phyloP scores from a whole-genome alignment of 1,140 invertebrate species.

The Cherax destructor region DNA sequence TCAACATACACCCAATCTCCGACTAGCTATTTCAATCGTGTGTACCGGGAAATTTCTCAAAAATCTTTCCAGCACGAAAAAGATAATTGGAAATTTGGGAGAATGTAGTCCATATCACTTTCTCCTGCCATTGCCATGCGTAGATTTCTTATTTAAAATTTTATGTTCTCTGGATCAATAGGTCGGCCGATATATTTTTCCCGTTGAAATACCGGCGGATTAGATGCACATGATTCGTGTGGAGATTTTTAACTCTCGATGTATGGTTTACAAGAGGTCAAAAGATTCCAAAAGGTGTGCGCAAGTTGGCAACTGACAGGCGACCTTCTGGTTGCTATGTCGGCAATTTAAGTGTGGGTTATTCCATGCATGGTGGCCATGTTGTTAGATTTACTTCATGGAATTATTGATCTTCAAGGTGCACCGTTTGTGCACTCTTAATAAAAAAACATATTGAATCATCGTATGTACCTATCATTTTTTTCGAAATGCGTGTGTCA shows the following conservation, averaged over 20 bases:
- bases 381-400: no score
- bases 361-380: no score
- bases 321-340: not conserved
- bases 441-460: no score
- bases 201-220: not conserved
- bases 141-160: slow-evolving; percentile 21
- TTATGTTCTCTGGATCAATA: not conserved
- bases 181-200: not conserved
- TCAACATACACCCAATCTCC: no score
- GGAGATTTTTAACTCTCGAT: no score
- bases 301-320: not conserved
- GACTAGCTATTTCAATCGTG: no score
- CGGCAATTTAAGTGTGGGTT: not conserved
- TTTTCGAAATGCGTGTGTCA: no score
- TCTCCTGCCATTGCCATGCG: slow-evolving; percentile 13
- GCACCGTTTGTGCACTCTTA: not conserved
- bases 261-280: no score
- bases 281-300: not conserved
- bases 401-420: not conserved
- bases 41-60: not conserved
- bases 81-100: not conserved
- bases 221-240: not conserved
- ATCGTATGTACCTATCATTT: no score
- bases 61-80: not conserved
- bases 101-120: not conserved